A percentile compares a stretch with the other conserved stretches of the same genome.
These are phyloP conservation scores for Amphipoea lucens DNA, from an alignment of 2,888 invertebrate genomes.

Conservation along the genomic window DNA sequence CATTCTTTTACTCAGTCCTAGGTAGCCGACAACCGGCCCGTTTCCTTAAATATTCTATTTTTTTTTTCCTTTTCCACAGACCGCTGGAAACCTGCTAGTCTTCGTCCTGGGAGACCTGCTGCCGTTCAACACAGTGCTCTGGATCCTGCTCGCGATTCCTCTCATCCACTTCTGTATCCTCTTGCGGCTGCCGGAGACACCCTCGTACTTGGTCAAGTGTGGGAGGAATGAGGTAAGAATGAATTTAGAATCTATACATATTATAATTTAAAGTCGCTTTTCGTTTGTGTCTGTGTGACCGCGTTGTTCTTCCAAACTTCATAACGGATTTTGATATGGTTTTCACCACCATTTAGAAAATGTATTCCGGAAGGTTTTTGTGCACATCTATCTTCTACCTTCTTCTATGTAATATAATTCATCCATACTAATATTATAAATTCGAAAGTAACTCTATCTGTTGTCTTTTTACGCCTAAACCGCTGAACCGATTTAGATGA, in stretches of 20 bases:
- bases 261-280: not conserved
- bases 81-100: slow-evolving; percentile 83
- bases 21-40: too few species aligned
- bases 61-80: slow-evolving; percentile 74
- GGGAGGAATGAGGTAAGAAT: slow-evolving; percentile 81
- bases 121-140: slow-evolving; percentile 81
- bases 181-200: slow-evolving; percentile 84
- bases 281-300: not conserved
- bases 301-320: not conserved
- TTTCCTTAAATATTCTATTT: not conserved
- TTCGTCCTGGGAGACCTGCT: slow-evolving; percentile 85
- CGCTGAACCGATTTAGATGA: too few species aligned
- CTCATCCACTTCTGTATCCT: slow-evolving; percentile 83
- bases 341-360: not conserved
- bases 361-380: too few species aligned
- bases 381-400: too few species aligned
- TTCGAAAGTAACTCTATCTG: too few species aligned
- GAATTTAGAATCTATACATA: not conserved
- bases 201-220: slow-evolving; percentile 84
- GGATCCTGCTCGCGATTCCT: slow-evolving; percentile 86
- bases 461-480: too few species aligned
- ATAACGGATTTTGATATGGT: not conserved
- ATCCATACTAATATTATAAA: too few species aligned
- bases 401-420: too few species aligned
- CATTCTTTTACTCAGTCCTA: not conserved